Percentiles rank a stretch among this genome's conserved stretches.
Conservation (phyloP, 2,797 vertebrate species). For the Catamblyrhynchus diadema region DNA sequence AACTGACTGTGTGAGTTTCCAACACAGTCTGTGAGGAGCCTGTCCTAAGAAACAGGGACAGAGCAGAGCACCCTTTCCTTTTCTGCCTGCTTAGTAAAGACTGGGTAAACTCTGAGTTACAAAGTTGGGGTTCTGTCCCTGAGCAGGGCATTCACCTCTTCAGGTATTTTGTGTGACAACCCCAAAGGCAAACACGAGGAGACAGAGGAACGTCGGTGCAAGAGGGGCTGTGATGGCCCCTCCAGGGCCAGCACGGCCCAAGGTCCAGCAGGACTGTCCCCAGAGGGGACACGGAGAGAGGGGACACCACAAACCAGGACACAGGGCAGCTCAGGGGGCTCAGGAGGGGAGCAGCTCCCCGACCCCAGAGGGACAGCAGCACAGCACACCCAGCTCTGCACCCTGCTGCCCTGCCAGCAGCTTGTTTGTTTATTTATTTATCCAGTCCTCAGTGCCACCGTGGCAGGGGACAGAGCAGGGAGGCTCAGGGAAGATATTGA, state of each 20-base stretch:
- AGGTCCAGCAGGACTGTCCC: not conserved
- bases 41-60: conserved; percentile 47
- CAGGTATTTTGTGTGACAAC: accelerated
- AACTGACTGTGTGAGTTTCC: conserved; percentile 65
- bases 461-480: not conserved
- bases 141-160: accelerated
- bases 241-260: accelerated
- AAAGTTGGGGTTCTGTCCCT: accelerated
- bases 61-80: not conserved
- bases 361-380: not conserved
- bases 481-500: conserved; percentile 18
- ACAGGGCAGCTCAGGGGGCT: not conserved
- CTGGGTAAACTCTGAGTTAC: not conserved
- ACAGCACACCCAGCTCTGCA: not conserved
- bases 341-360: not conserved
- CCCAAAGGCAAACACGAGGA: accelerated
- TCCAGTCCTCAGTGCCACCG: not conserved
- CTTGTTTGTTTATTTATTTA: not conserved
- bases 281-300: not conserved
- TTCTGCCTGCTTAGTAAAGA: not conserved
- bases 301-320: accelerated
- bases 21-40: conserved; percentile 64
- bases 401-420: not conserved
- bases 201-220: accelerated
- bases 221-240: accelerated